Evolutionary conservation across 2,113 vertebrate species (phyloP), one percentile per base, ranked within the genome.

Genomic region (Colius striatus): DNA sequence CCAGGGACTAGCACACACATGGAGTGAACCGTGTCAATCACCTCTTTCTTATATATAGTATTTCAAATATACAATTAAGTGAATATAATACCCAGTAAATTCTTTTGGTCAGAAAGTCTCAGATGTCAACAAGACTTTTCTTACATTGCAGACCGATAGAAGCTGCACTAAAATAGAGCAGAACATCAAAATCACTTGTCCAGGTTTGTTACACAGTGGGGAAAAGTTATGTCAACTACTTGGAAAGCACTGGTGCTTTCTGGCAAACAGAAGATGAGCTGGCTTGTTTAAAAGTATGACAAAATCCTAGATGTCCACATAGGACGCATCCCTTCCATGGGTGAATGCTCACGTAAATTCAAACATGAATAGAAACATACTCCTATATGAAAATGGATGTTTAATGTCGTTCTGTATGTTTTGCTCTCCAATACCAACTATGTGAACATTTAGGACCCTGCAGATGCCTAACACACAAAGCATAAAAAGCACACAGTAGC

Each of bases 401-500:
- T 47, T 63, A 36, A 62, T 5, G 43, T 11, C n/a, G 4, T 30
- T 22, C 18, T 15, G 3, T 2, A 4, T 3, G 30, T 18, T 8
- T 50, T 3, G 1, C 16, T 61, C 13, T 30, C 20, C 29, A 25
- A 72, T 10, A 54, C 12, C 10, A n/a, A 50, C 4, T 2, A 16
- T 0, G 7, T 5, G 3, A 57, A 11, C 13, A 21, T 6, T 60
- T 11, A 5, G 26, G 12, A 34, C 4, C 3, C 5, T 5, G 0
- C 27, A 41, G 17, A 27, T 1, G 29, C 11, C 29, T 14, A 15
- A 21, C 32, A 13, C 43, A 50, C 6, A 34, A 25, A 30, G 36
- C 17, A 21, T 4, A 6, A 38, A 51, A 19, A 0, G 2, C 21
- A n/a, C 5, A 13, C 72, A 80, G 45, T 1, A 13, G 21, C 34